Conservation (phyloP, 2,797 vertebrate genomes). For the Tenualosa ilisha region DNA sequence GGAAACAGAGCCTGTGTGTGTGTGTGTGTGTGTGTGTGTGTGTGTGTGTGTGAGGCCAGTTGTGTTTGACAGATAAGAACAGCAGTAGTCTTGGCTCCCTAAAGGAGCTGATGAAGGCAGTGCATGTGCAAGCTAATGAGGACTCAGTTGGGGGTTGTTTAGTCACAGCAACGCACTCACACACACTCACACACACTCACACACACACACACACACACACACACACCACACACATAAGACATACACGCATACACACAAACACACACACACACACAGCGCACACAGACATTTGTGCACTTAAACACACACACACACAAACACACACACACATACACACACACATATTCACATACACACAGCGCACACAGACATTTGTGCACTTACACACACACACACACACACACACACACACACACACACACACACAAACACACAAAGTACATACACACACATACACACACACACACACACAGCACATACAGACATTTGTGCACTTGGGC, state of each 20-base stretch:
- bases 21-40: not conserved
- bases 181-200: not conserved
- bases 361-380: not conserved
- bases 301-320: not conserved
- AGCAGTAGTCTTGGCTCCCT: conserved; percentile 95
- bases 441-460: not conserved
- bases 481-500: not conserved
- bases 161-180: not conserved
- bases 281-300: not conserved
- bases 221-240: not conserved
- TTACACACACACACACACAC: not conserved
- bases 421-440: not conserved
- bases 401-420: not conserved
- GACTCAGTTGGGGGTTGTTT: not conserved
- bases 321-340: not conserved
- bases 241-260: not conserved
- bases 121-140: conserved; percentile 77
- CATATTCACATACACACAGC: too few species aligned
- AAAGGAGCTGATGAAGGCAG: conserved; percentile 33
- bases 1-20: not conserved
- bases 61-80: conserved; percentile 83
- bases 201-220: conserved; percentile 3
- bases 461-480: not conserved
- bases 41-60: not conserved
- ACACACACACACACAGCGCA: not conserved